Evolutionary conservation across 2,888 invertebrate genomes (phyloP), one percentile per base, ranked within the genome.

Genomic region (Drosophila flavopinicola): DNA sequence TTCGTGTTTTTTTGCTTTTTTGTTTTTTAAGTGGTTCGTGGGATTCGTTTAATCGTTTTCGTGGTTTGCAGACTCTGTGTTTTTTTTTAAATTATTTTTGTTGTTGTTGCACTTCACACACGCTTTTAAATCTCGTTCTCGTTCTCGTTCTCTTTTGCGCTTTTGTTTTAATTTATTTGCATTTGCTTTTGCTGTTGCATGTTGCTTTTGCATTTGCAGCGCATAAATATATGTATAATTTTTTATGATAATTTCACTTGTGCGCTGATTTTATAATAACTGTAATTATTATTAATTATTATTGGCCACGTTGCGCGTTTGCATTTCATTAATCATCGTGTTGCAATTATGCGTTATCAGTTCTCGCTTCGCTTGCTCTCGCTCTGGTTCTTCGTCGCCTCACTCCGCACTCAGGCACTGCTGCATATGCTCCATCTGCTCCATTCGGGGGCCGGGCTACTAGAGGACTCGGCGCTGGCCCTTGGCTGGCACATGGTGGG

Each of bases 201-300:
- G 54, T 68, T 68, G 66, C 56, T 48, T 64, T 59, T 49, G 35
- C 49, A 51, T 41, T 42, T 37, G 53, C 37, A 52, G 64, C 51
- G 39, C 45, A 54, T 54, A 41, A 59, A 54, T 59, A 53, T 53
- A 24, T 35, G 30, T 38, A 49, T 48, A 32, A 11, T 35, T 20
- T 42, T 13, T 48, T 53, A 44, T 51, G 58, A 38, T 56, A 44
- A 63, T 69, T 52, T 54, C 52, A 59, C 42, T 41, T 29, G 38
- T 38, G 42, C 29, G 66, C 29, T 20, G 35, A 48, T 48, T 66
- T 67, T 45, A 39, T 54, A 52, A 59, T 66, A 59, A 54, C 60
- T 56, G 42, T 61, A 74, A 66, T 74, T 76, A 65, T 76, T 76
- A 78, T 70, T 68, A 67, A 75, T 75, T 72, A 75, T 73, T 75